Base-by-base conservation (phyloP, 2,888 invertebrate genomes). In the Drosophila colorata region DNA sequence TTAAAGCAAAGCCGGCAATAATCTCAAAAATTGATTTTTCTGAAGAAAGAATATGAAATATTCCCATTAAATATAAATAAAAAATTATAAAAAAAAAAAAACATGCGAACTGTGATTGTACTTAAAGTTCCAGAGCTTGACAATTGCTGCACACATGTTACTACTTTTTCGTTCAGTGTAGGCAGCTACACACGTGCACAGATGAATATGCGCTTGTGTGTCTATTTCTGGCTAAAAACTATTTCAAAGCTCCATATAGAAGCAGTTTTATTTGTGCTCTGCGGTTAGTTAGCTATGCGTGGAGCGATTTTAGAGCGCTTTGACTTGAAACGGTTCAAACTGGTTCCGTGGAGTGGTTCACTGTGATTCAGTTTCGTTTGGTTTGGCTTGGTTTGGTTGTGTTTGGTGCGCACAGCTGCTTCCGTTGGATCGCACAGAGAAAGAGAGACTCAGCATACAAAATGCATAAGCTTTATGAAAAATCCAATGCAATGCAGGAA, bases 391-490 rank as follows among this genome's bases (percentile, higher is more conserved):
- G 28, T 2, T 16, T 13, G 20, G 18, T 18, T 41, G 2, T 4
- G 41, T 41, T 44, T 25, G 6, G 41, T 16, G 43, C 31, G 44
- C 56, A 60, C 60, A 66, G 48, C 37, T 69, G 65, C 70, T 60
- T 74, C 69, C 64, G 60, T 20, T 55, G 57, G 20, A 25, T 49
- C 48, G 33, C 38, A 28, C 28, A 8, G 9, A 28, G 28, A 28
- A 28, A 28, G 8, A 40, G 20, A n/a, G 41, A 41, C 40, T 35
- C 44, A 20, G 59, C 61, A 79, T 77, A 77, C 74, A 74, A 80
- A 82, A 83, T 80, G 74, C 80, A 80, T 80, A 74, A 80, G 69
- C 60, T 74, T 83, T 80, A 80, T 83, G 69, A 78, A 80, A 83
- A 70, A 83, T 78, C 74, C 53, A 74, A 70, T 65, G 75, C 75